Conservation (phyloP, 1,140 invertebrate genomes). For the Tenebrio molitor region DNA sequence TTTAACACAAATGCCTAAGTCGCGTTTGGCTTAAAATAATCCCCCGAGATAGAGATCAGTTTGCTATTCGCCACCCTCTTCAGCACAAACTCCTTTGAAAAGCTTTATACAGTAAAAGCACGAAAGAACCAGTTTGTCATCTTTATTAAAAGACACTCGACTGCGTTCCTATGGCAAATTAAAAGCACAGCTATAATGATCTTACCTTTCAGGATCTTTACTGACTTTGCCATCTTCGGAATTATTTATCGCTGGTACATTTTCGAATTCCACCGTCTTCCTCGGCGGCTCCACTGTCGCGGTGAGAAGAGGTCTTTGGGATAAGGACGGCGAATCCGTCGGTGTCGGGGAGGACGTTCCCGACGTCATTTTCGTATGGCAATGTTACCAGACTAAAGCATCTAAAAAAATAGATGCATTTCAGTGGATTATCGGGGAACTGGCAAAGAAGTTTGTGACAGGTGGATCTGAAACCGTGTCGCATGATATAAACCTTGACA, state of each 20-base stretch:
- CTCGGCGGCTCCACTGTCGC: slow-evolving; percentile 43
- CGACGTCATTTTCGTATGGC: slow-evolving; percentile 58
- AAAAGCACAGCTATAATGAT: neutral
- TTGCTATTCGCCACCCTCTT: neutral
- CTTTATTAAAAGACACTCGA: slow-evolving; percentile 6
- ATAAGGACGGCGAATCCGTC: slow-evolving; percentile 61
- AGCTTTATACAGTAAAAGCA: neutral
- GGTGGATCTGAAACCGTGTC: neutral
- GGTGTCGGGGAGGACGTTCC: slow-evolving; percentile 61
- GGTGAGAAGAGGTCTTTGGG: slow-evolving; percentile 58
- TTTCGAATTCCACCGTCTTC: slow-evolving; percentile 58
- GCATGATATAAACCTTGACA: neutral
- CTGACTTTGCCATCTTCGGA: slow-evolving; percentile 42
- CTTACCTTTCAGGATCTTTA: slow-evolving; percentile 55
- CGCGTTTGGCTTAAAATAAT: neutral
- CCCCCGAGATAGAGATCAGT: neutral
- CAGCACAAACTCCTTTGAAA: neutral
- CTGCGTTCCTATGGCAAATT: neutral
- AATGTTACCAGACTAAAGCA: slow-evolving; percentile 15
- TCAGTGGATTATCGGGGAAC: neutral
- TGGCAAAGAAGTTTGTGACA: neutral
- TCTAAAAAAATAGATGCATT: slow-evolving; percentile 7
- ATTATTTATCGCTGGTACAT: slow-evolving; percentile 44
- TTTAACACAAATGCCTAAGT: too few species aligned
- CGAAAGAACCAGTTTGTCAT: neutral